Percentiles rank a stretch among this genome's conserved stretches.
These are phyloP conservation scores for Dysdera silvatica DNA, from an alignment of 1,140 invertebrate genomes.

Conservation along the genomic window DNA sequence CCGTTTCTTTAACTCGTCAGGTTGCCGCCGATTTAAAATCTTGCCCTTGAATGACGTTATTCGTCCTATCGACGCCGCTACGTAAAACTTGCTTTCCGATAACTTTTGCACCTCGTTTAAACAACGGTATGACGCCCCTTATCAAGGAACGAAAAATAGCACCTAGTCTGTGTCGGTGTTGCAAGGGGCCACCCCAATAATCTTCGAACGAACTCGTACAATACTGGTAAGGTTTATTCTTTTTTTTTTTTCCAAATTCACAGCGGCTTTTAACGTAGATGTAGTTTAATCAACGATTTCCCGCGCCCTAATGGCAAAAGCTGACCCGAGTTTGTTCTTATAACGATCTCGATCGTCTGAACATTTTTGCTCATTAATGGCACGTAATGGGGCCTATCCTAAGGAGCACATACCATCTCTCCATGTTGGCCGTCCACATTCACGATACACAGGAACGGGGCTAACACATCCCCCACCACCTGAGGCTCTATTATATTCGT, in stretches of 20 bases:
- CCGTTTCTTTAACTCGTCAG: not conserved
- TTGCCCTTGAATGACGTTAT: not conserved
- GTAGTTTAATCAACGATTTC: not conserved
- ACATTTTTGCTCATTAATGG: not conserved
- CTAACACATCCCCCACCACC: conserved; percentile 1
- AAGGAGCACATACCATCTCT: not conserved
- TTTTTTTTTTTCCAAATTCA: not conserved
- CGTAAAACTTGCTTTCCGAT: conserved; percentile 4
- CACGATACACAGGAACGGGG: not conserved
- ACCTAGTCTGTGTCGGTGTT: no score
- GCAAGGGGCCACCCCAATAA: not conserved
- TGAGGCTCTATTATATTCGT: not conserved
- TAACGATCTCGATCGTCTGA: conserved; percentile 2
- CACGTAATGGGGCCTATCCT: not conserved
- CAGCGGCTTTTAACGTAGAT: not conserved
- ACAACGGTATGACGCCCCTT: not conserved
- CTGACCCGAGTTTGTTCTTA: not conserved
- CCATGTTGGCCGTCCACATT: conserved; percentile 2
- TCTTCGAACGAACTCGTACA: not conserved
- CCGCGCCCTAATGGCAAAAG: conserved; percentile 6
- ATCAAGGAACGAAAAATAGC: not conserved
- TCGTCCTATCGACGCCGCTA: not conserved
- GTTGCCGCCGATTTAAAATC: not conserved
- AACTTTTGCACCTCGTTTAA: not conserved
- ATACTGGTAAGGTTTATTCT: not conserved